Conservation (phyloP, 2,797 vertebrate genomes). For the Enteromius thamalakanensis region DNA sequence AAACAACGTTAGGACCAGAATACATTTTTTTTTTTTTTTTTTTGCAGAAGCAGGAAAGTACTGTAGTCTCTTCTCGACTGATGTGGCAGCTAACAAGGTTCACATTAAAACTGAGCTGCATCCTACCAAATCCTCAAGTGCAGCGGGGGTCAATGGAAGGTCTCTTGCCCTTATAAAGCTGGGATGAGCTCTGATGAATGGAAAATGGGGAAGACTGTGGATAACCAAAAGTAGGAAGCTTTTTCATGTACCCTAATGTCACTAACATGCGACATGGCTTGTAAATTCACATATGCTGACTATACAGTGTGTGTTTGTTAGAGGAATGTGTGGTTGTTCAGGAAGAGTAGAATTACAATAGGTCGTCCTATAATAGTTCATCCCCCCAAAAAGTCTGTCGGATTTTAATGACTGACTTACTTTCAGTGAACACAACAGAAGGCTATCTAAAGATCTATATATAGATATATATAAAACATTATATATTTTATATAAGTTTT, state of each 20-base stretch:
- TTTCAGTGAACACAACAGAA: not conserved
- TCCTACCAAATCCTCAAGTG: not conserved
- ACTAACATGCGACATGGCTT: conserved; percentile 35
- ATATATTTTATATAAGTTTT: no score
- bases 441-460: no score
- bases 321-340: conserved; percentile 32
- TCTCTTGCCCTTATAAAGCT: conserved; percentile 23
- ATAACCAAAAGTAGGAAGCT: conserved; percentile 40
- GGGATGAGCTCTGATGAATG: conserved; percentile 34
- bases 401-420: not conserved
- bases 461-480: no score
- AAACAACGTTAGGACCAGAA: conserved; percentile 5
- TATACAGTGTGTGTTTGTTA: conserved; percentile 8
- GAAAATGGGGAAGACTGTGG: conserved; percentile 53
- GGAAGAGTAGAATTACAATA: conserved; percentile 18
- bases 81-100: conserved; percentile 17
- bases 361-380: not conserved
- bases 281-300: conserved; percentile 26
- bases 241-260: conserved; percentile 33
- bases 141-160: conserved; percentile 19
- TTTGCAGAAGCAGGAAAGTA: conserved; percentile 16
- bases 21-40: not conserved
- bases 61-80: not conserved
- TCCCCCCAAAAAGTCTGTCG: not conserved
- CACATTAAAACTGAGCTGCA: conserved; percentile 2